Evolutionary conservation across 2,888 invertebrate species (phyloP).

Genomic region (Zaprionus bogoriensis): DNA sequence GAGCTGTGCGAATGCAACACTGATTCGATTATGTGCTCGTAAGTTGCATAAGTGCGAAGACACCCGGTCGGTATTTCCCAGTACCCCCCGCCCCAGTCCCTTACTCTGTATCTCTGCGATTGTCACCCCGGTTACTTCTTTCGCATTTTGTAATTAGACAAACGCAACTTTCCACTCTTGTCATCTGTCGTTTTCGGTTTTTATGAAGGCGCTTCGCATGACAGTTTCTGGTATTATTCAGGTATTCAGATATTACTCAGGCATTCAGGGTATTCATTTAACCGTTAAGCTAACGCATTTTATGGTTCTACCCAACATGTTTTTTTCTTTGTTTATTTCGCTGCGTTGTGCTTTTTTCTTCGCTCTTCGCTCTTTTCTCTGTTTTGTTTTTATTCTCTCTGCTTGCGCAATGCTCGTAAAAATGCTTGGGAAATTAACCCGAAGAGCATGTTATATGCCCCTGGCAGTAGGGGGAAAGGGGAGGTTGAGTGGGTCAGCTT

Average conservation of each 20-base stretch:
- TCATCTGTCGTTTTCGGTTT: slow-evolving; percentile 20
- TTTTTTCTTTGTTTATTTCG: not conserved
- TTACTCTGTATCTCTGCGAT: not conserved
- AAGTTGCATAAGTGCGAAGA: slow-evolving; percentile 26
- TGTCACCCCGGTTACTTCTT: slow-evolving; percentile 5
- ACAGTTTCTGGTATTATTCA: not conserved
- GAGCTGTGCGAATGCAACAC: slow-evolving; percentile 11
- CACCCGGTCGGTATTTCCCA: not conserved
- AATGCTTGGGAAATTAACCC: slow-evolving; percentile 47
- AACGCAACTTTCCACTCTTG: slow-evolving; percentile 18
- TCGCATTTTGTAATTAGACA: slow-evolving; percentile 32
- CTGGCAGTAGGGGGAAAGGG: not conserved
- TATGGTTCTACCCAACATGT: slow-evolving; percentile 49
- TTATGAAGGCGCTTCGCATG: not conserved
- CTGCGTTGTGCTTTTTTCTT: not conserved
- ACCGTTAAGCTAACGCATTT: slow-evolving; percentile 74
- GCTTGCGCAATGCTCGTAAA: slow-evolving; percentile 59
- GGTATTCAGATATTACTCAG: not conserved
- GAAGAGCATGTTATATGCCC: slow-evolving; percentile 26
- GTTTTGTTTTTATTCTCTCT: not conserved
- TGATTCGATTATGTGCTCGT: slow-evolving; percentile 54
- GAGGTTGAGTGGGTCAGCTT: not conserved
- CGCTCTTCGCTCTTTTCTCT: slow-evolving; percentile 4
- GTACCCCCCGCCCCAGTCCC: not conserved
- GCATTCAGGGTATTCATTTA: not conserved